These are phyloP conservation scores for Jaculus jaculus DNA, from an alignment of 2,113 vertebrate genomes.

Conservation along the genomic window DNA sequence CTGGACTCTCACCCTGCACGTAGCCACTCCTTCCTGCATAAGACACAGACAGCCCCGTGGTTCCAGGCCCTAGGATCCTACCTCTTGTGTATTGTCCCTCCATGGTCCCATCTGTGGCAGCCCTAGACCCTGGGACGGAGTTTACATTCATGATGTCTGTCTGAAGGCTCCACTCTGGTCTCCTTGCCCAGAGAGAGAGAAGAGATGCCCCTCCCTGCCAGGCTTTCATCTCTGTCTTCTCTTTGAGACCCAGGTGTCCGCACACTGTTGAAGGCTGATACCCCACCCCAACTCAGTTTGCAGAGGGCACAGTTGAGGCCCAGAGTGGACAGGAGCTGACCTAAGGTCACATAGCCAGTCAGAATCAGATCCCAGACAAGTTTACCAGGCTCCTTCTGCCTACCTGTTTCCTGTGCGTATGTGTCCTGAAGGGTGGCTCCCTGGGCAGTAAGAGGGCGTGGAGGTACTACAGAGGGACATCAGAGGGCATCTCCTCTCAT, in stretches of 20 bases:
- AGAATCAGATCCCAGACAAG: not conserved
- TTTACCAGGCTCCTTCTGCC: not conserved
- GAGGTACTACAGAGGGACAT: not conserved
- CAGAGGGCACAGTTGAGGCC: not conserved
- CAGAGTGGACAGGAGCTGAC: not conserved
- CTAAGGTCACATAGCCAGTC: not conserved
- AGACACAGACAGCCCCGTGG: too few species aligned
- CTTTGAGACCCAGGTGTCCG: not conserved
- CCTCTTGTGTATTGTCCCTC: too few species aligned
- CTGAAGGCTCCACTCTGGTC: not conserved
- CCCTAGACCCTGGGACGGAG: not conserved
- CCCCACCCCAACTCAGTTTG: not conserved
- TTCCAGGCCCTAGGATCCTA: fast-evolving
- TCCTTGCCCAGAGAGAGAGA: too few species aligned
- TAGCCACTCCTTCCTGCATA: not conserved
- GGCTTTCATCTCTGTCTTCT: not conserved
- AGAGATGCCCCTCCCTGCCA: too few species aligned
- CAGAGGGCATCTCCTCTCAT: too few species aligned
- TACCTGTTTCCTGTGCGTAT: fast-evolving
- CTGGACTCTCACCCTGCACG: fast-evolving
- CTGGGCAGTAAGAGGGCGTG: not conserved
- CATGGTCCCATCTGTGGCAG: too few species aligned
- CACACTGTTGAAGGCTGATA: not conserved
- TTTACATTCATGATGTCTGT: not conserved
- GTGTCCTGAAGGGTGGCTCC: not conserved